These are phyloP conservation scores for Magallana gigas DNA, from an alignment of 1,140 invertebrate genomes.

Conservation along the genomic window DNA sequence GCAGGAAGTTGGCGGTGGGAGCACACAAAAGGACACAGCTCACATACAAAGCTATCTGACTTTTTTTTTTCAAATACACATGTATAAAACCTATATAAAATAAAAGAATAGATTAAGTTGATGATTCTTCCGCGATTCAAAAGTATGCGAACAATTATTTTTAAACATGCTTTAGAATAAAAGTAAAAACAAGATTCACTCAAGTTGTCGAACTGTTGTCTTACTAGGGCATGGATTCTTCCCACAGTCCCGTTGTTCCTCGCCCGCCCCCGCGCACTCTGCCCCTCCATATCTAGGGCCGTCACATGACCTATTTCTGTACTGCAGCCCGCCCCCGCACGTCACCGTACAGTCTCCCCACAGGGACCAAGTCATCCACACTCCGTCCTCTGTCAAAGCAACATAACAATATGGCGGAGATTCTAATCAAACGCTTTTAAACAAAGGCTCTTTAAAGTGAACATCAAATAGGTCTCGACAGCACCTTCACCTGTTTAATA, in stretches of 20 bases:
- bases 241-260: constrained; percentile 63
- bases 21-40: neutral
- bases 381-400: constrained; percentile 79
- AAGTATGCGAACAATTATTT: too few species aligned
- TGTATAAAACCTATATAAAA: neutral
- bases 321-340: constrained; percentile 84
- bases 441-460: neutral
- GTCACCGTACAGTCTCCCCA: constrained; percentile 85
- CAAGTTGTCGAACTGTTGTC: neutral
- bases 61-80: neutral
- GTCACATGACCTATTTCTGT: constrained; percentile 82
- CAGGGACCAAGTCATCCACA: constrained; percentile 83
- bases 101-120: too few species aligned
- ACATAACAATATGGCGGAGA: neutral
- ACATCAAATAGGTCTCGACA: neutral
- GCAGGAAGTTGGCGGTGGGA: neutral
- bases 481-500: too few species aligned
- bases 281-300: constrained; percentile 66
- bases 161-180: too few species aligned
- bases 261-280: constrained; percentile 59
- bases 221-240: constrained; percentile 68
- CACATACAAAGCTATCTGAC: neutral
- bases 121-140: too few species aligned
- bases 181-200: too few species aligned
- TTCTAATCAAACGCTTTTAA: too few species aligned